Percentiles rank a stretch among this genome's conserved stretches.
Evolutionary conservation across 23 tunicate genomes (phyloP).

Genomic region (Botrylloides violaceus): DNA sequence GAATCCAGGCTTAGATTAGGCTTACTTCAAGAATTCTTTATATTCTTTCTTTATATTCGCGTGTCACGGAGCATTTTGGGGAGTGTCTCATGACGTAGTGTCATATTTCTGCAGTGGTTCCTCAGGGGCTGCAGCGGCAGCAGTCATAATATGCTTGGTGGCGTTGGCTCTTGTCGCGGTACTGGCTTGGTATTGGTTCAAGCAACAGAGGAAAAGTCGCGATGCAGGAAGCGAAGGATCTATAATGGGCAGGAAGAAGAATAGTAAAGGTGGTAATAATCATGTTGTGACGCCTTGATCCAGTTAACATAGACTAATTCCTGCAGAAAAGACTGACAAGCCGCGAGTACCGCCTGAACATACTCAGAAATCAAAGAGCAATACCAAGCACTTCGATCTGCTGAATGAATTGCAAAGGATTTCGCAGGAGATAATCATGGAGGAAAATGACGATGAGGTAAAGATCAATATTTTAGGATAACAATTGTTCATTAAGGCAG

Average conservation of each 20-base stretch:
- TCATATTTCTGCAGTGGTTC: not conserved
- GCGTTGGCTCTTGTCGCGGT: slow-evolving; percentile 22
- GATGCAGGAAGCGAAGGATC: slow-evolving; percentile 1
- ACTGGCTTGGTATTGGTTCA: slow-evolving; percentile 66
- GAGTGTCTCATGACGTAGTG: not conserved
- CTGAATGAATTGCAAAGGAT: slow-evolving; percentile 42
- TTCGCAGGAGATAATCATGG: slow-evolving; percentile 70
- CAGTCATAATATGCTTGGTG: slow-evolving; percentile 28
- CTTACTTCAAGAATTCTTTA: no score
- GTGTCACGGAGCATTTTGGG: not conserved
- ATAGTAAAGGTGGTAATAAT: no score
- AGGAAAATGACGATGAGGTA: slow-evolving; percentile 33
- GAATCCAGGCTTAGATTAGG: no score
- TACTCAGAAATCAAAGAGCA: slow-evolving; percentile 43
- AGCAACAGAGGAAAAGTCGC: not conserved
- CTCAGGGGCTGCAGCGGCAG: slow-evolving; percentile 4
- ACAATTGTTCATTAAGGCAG: no score
- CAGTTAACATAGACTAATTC: no score
- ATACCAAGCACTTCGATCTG: slow-evolving; percentile 1
- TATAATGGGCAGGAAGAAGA: no score
- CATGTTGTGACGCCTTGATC: no score
- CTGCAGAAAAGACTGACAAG: no score
- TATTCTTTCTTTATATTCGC: no score
- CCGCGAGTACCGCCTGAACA: no score
- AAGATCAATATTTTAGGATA: no score